A percentile compares a stretch with the other conserved stretches of the same genome.
Conservation (phyloP, 2,888 invertebrate genomes). For the Odontocerum albicorne region DNA sequence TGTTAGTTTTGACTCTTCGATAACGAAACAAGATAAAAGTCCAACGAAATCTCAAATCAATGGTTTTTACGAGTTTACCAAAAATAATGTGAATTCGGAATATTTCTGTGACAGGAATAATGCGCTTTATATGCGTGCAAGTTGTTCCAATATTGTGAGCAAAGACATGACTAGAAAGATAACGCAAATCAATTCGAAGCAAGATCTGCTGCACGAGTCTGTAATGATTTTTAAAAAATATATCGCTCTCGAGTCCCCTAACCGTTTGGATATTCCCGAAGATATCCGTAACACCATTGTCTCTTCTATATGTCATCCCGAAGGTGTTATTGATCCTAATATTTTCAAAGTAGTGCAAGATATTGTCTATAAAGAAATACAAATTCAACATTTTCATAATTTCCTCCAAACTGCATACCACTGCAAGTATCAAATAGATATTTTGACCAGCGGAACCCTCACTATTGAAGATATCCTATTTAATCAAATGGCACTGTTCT, state of each 20-base stretch:
- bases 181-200: conserved; percentile 6
- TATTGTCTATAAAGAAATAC: conserved; percentile 67
- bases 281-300: conserved; percentile 60
- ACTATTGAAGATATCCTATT: conserved; percentile 85
- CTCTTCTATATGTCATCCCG: conserved; percentile 68
- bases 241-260: conserved; percentile 68
- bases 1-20: conserved; percentile 28
- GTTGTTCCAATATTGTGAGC: conserved; percentile 24
- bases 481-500: conserved; percentile 89
- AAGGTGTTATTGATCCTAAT: conserved; percentile 65
- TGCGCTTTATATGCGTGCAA: conserved; percentile 15
- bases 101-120: conserved; percentile 2
- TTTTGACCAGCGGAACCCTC: conserved; percentile 79
- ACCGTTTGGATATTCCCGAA: conserved; percentile 61
- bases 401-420: conserved; percentile 85
- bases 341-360: conserved; percentile 76
- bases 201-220: conserved; percentile 58
- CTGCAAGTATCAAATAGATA: conserved; percentile 91
- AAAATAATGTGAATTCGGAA: not conserved
- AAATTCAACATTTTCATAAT: conserved; percentile 74
- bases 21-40: conserved; percentile 10
- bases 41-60: conserved; percentile 2
- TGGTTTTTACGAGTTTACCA: conserved; percentile 7
- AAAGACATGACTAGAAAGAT: not conserved
- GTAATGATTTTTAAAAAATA: conserved; percentile 77